phyloP scores from a whole-genome alignment of 2,797 vertebrate genomes.

The Serranus cabrilla region DNA sequence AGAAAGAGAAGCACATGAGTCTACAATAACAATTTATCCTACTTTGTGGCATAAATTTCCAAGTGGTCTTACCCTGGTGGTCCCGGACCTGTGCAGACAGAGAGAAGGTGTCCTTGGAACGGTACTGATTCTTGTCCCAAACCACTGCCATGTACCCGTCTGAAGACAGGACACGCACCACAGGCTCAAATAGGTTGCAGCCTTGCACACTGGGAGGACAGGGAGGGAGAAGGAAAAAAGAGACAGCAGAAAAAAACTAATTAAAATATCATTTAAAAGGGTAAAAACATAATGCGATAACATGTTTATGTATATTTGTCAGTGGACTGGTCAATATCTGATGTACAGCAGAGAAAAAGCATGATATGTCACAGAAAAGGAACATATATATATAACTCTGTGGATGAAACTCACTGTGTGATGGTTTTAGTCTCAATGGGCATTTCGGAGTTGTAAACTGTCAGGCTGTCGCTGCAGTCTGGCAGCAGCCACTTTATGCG shows the following conservation, averaged over 20 bases:
- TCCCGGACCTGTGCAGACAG: slow-evolving; percentile 88
- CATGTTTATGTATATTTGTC: too few relatives aligned
- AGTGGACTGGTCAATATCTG: too few relatives aligned
- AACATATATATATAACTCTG: too few relatives aligned
- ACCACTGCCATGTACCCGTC: slow-evolving; percentile 91
- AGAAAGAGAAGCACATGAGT: not conserved
- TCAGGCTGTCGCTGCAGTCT: slow-evolving; percentile 92
- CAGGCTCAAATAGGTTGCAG: slow-evolving; percentile 91
- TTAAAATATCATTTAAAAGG: not conserved
- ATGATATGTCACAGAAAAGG: too few relatives aligned
- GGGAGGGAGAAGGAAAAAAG: not conserved
- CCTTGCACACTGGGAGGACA: slow-evolving; percentile 87
- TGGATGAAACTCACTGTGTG: slow-evolving; percentile 89
- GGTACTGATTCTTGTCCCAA: slow-evolving; percentile 92
- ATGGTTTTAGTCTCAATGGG: slow-evolving; percentile 89
- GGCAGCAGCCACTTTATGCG: slow-evolving; percentile 90
- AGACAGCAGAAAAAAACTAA: too few relatives aligned
- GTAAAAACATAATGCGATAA: not conserved
- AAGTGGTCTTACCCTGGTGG: slow-evolving; percentile 79
- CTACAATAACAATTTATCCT: not conserved
- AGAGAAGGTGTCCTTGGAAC: slow-evolving; percentile 90
- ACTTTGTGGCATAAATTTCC: not conserved
- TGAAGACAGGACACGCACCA: slow-evolving; percentile 90
- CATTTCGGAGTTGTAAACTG: slow-evolving; percentile 87
- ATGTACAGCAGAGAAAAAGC: too few relatives aligned